Conservation (phyloP, 1,140 invertebrate species). For the Ostrea edulis region DNA sequence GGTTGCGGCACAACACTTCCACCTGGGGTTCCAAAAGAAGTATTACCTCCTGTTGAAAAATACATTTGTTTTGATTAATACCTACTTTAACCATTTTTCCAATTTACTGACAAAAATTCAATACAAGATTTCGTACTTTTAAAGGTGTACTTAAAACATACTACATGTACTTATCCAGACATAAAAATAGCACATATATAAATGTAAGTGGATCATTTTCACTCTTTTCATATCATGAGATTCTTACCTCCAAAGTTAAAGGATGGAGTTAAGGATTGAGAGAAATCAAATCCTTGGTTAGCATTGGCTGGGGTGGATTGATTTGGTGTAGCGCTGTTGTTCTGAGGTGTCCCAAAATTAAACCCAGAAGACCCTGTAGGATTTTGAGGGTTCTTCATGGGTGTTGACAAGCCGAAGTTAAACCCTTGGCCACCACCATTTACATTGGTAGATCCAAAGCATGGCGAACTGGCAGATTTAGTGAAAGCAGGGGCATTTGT, state of each 20-base stretch:
- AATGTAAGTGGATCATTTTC: too few species aligned
- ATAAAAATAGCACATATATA: too few species aligned
- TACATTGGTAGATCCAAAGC: background rate
- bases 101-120: too few species aligned
- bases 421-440: background rate
- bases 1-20: background rate
- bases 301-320: background rate
- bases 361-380: background rate
- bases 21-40: slow-evolving; percentile 21
- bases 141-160: too few species aligned
- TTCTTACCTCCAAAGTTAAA: slow-evolving; percentile 18
- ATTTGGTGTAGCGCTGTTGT: slow-evolving; percentile 19
- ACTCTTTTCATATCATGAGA: too few species aligned
- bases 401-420: slow-evolving; percentile 6
- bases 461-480: slow-evolving; percentile 1
- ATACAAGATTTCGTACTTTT: too few species aligned
- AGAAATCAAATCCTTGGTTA: background rate
- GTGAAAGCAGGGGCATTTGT: background rate
- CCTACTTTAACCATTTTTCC: background rate
- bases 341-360: slow-evolving; percentile 27
- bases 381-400: slow-evolving; percentile 5
- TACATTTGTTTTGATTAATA: background rate
- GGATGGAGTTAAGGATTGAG: background rate
- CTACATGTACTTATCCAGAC: too few species aligned
- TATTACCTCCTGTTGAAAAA: background rate